Evolutionary conservation across 2,797 vertebrate genomes (phyloP).

Genomic region (Macroramphosus scolopax): DNA sequence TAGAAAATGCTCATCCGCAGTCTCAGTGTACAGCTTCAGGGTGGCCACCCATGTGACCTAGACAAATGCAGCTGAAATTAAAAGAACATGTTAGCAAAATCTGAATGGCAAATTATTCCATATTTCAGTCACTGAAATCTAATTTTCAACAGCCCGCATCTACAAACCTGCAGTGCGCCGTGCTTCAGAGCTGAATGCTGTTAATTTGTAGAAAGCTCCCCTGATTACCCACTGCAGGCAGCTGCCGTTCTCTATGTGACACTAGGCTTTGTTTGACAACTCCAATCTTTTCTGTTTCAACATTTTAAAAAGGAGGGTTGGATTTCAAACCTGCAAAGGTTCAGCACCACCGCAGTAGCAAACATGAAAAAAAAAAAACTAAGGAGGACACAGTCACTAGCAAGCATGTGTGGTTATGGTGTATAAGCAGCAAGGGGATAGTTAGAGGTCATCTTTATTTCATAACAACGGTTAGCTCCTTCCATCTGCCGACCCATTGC

Average conservation of each 20-base stretch:
- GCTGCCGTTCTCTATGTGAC: conserved; percentile 71
- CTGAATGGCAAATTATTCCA: conserved; percentile 45
- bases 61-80: conserved; percentile 23
- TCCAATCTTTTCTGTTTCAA: conserved; percentile 72
- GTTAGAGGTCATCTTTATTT: conserved; percentile 85
- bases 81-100: conserved; percentile 27
- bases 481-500: conserved; percentile 78
- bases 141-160: conserved; percentile 56
- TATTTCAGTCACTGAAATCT: conserved; percentile 51
- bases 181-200: conserved; percentile 72
- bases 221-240: conserved; percentile 77
- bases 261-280: conserved; percentile 70
- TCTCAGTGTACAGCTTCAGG: conserved; percentile 18
- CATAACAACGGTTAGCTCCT: conserved; percentile 84
- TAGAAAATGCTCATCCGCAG: conserved; percentile 28
- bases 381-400: too few relatives aligned
- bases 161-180: conserved; percentile 62
- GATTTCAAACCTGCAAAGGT: conserved; percentile 59
- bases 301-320: conserved; percentile 29
- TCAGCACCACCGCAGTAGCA: conserved; percentile 45
- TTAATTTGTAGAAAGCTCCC: conserved; percentile 72
- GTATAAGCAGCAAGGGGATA: conserved; percentile 70
- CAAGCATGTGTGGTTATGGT: conserved; percentile 23
- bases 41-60: conserved; percentile 26
- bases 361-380: too few relatives aligned